A percentile compares a stretch with the other conserved stretches of the same genome.
phyloP scores from a whole-genome alignment of 2,888 invertebrate genomes.

The Nemotelus pantherinus region DNA sequence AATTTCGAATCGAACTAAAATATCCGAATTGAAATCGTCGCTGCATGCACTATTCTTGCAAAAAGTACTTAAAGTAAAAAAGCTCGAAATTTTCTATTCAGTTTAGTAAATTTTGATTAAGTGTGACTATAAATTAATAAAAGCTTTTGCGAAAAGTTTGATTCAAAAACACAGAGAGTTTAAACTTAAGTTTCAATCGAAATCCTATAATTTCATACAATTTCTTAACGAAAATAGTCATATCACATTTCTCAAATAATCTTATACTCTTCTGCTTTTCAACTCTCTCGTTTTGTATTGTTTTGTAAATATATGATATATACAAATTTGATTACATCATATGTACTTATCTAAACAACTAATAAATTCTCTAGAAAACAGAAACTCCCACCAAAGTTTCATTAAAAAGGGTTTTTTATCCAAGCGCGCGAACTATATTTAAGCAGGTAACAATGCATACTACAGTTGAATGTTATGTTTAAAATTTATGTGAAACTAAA shows the following conservation, averaged over 20 bases:
- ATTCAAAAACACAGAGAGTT: not conserved
- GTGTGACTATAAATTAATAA: too few relatives aligned
- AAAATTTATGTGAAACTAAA: not conserved
- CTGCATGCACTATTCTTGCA: too few relatives aligned
- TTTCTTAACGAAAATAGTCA: conserved; percentile 1
- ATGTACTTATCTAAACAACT: not conserved
- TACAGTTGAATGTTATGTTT: not conserved
- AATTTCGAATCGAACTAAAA: too few relatives aligned
- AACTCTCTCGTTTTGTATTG: not conserved
- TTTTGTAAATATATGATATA: not conserved
- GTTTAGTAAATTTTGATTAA: too few relatives aligned
- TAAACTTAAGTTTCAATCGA: not conserved
- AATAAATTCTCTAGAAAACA: too few relatives aligned
- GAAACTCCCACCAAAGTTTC: too few relatives aligned
- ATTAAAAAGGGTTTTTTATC: too few relatives aligned
- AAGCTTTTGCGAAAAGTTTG: too few relatives aligned
- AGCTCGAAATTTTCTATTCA: too few relatives aligned
- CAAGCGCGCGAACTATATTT: too few relatives aligned
- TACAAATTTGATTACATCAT: not conserved
- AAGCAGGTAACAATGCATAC: not conserved
- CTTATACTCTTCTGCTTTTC: not conserved
- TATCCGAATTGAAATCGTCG: too few relatives aligned
- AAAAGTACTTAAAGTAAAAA: too few relatives aligned
- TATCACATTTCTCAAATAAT: conserved; percentile 11
- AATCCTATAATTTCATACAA: not conserved